Percentiles rank a stretch among this genome's conserved stretches.
These are phyloP conservation scores for Marasmarcha lunaedactyla DNA, from an alignment of 2,888 invertebrate genomes.

Conservation along the genomic window DNA sequence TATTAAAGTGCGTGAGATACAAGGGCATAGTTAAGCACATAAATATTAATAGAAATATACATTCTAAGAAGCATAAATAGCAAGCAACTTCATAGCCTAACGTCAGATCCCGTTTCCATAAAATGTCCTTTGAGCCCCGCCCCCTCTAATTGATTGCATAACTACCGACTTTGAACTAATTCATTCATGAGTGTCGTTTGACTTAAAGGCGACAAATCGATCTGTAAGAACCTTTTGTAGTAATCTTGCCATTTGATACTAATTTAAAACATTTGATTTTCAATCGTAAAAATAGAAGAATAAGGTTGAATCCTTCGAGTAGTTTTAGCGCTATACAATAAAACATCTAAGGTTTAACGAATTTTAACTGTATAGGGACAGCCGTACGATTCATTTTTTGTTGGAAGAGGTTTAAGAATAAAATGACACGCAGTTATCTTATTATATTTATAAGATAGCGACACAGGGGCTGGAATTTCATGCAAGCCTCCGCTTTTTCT, in stretches of 20 bases:
- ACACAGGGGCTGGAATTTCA: conserved; percentile 45
- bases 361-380: too few species aligned
- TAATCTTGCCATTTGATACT: background rate
- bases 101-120: too few species aligned
- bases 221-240: conserved; percentile 20
- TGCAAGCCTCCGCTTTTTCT: conserved; percentile 46
- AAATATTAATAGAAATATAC: too few species aligned
- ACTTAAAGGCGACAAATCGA: conserved; percentile 60
- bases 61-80: too few species aligned
- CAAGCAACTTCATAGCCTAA: too few species aligned
- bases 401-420: conserved; percentile 4
- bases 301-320: too few species aligned
- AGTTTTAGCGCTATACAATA: too few species aligned
- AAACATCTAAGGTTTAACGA: too few species aligned
- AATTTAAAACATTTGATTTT: background rate
- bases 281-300: background rate
- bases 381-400: background rate
- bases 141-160: conserved; percentile 62
- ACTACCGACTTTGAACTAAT: conserved; percentile 31
- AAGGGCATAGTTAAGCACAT: too few species aligned
- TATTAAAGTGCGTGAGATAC: too few species aligned
- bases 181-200: conserved; percentile 36
- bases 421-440: conserved; percentile 41
- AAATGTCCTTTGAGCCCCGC: conserved; percentile 22
- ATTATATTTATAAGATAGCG: conserved; percentile 34